A percentile compares a stretch with the other conserved stretches of the same genome.
Evolutionary conservation across 2,113 vertebrate genomes (phyloP).

Genomic region (Spea multiplicata): DNA sequence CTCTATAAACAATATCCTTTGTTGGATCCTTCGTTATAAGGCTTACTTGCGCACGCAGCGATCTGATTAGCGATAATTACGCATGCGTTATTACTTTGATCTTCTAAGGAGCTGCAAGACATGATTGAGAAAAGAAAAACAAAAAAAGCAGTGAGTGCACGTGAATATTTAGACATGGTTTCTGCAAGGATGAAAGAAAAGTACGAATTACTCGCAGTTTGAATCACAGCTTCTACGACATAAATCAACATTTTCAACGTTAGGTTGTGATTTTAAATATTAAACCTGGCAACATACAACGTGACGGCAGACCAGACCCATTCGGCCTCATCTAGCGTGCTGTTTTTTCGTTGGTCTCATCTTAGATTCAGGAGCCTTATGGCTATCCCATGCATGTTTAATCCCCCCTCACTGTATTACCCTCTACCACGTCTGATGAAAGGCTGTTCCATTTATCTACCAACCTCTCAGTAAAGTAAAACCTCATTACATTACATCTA

Average conservation of each 20-base stretch:
- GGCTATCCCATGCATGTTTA: too few species aligned
- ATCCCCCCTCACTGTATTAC: too few species aligned
- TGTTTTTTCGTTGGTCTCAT: too few species aligned
- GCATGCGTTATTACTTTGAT: background rate
- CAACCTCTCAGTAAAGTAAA: too few species aligned
- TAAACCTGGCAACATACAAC: too few species aligned
- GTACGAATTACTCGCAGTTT: background rate
- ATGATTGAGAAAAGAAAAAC: too few species aligned
- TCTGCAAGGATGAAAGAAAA: background rate
- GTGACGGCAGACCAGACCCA: too few species aligned
- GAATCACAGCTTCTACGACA: slow-evolving; percentile 1
- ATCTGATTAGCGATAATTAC: background rate
- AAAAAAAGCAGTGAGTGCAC: background rate
- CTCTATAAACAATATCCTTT: background rate
- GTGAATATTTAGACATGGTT: background rate
- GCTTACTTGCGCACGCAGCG: background rate
- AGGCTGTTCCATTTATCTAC: too few species aligned
- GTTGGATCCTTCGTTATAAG: background rate
- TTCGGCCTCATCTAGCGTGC: too few species aligned
- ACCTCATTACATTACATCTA: too few species aligned
- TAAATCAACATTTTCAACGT: slow-evolving; percentile 1
- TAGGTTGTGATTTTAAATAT: slow-evolving; percentile 1
- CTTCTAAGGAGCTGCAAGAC: background rate
- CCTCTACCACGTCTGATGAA: too few species aligned
- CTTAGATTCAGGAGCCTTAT: too few species aligned